Evolutionary conservation across 2,888 invertebrate species (phyloP).

Genomic region (Drosophila austrosaltans): DNA sequence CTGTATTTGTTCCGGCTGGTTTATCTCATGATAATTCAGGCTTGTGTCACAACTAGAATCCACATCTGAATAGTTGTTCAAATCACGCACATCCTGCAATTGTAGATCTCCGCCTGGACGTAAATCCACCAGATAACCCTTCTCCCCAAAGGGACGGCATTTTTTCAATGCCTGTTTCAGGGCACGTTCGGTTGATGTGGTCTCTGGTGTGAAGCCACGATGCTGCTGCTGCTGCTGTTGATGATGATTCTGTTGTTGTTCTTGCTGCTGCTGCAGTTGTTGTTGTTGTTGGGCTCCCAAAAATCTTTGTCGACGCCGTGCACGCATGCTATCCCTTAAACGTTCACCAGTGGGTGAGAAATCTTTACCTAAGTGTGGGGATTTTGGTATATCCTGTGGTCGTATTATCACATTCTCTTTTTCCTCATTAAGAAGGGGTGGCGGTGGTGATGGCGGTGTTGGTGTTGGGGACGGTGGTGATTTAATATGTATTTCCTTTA

Average conservation of each 20-base stretch:
- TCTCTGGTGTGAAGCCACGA: conserved; percentile 55
- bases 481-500: conserved; percentile 24
- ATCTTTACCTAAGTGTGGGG: conserved; percentile 83
- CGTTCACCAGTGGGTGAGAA: conserved; percentile 83
- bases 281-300: conserved; percentile 69
- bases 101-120: conserved; percentile 81
- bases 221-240: conserved; percentile 57
- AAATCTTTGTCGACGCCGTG: conserved; percentile 80
- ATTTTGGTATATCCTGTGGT: conserved; percentile 82
- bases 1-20: conserved; percentile 41
- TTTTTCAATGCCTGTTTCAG: conserved; percentile 78
- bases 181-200: conserved; percentile 74
- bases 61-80: conserved; percentile 83
- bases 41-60: conserved; percentile 84
- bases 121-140: conserved; percentile 82
- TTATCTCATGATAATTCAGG: conserved; percentile 82
- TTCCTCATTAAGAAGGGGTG: conserved; percentile 44
- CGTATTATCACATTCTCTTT: conserved; percentile 67
- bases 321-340: conserved; percentile 83
- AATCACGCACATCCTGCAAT: conserved; percentile 82
- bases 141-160: conserved; percentile 81
- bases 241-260: conserved; percentile 26
- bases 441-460: neutral
- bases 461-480: neutral
- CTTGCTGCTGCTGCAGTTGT: conserved; percentile 36